phyloP scores from a whole-genome alignment of 2,888 invertebrate genomes.

The Malthinus seriepunctatus region DNA sequence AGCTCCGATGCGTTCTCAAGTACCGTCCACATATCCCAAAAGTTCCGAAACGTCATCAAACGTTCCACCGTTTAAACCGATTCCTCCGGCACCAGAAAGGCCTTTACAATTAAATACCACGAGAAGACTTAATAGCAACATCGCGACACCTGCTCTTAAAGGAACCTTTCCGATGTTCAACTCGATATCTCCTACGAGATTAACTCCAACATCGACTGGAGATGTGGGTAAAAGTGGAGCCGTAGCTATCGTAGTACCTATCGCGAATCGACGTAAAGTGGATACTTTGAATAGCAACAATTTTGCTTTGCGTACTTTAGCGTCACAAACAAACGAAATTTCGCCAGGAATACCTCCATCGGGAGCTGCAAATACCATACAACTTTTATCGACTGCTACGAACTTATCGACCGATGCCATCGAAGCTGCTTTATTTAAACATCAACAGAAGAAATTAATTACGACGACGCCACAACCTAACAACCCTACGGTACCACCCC shows the following conservation, averaged over 20 bases:
- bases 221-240: constrained; percentile 37
- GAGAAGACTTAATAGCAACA: constrained; percentile 9
- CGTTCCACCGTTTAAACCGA: constrained; percentile 77
- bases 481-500: constrained; percentile 43
- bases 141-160: constrained; percentile 54
- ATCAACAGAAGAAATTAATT: constrained; percentile 56
- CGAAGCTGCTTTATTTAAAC: constrained; percentile 72
- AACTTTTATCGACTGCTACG: too few species aligned
- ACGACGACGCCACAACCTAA: constrained; percentile 56
- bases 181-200: constrained; percentile 54
- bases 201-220: constrained; percentile 42
- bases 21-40: not conserved
- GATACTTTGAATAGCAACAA: constrained; percentile 46
- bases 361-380: constrained; percentile 77
- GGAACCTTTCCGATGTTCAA: constrained; percentile 61
- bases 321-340: constrained; percentile 38
- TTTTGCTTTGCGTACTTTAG: constrained; percentile 45
- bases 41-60: constrained; percentile 47
- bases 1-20: constrained; percentile 14
- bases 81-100: constrained; percentile 66
- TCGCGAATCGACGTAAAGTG: constrained; percentile 34
- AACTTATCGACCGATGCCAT: constrained; percentile 77
- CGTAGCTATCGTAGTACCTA: constrained; percentile 46
- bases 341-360: constrained; percentile 38
- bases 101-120: constrained; percentile 39